Base-by-base conservation (phyloP, 2,113 vertebrate genomes). In the Dendropsophus ebraccatus region DNA sequence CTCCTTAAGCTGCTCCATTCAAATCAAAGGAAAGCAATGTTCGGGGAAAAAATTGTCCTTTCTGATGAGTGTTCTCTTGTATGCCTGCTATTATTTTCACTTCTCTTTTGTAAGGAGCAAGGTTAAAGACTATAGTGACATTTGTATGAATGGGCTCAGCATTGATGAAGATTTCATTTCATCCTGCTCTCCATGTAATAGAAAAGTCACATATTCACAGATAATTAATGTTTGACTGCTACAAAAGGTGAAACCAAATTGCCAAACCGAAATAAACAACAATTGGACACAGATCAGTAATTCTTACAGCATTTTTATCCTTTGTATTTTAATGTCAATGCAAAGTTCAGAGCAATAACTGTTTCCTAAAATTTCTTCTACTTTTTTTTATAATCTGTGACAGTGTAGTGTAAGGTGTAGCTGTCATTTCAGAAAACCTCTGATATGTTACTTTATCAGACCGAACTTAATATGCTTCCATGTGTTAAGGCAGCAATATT, bases 311-410 rank as follows among this genome's bases (percentile, higher is more conserved):
- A 45, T 70, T 17, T 50, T 54, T 37, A 69, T 69, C 30, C 70
- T 72, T 28, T 16, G 41, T 83, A 72, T 83, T 85, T 77, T 77
- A 85, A 85, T 85, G 73, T 67, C 83, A 85, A 75, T 2, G 54
- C 35, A 87, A 65, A 81, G 72, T 56, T 49, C 83, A 73, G 0
- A 65, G 82, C 54, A 87, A 79, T 78, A 77, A 82, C 85, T 88
- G 83, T 60, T 50, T 56, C 8, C 28, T 11, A 0, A 45, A 21
- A 60, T 41, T 41, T 32, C n/a, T 52, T 73, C 62, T 19, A 37
- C 21, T 41, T 41, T 41, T 12, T 73, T 5, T 9, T 11, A 6
- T 37, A 67, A 5, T 37, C 65, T 54, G 30, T 70, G 4, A 11
- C 41, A 8, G 41, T 41, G 41, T 41, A 8, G 41, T 41, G 41